Evolutionary conservation across 2,113 vertebrate species (phyloP).

Genomic region (Entelurus aequoreus): DNA sequence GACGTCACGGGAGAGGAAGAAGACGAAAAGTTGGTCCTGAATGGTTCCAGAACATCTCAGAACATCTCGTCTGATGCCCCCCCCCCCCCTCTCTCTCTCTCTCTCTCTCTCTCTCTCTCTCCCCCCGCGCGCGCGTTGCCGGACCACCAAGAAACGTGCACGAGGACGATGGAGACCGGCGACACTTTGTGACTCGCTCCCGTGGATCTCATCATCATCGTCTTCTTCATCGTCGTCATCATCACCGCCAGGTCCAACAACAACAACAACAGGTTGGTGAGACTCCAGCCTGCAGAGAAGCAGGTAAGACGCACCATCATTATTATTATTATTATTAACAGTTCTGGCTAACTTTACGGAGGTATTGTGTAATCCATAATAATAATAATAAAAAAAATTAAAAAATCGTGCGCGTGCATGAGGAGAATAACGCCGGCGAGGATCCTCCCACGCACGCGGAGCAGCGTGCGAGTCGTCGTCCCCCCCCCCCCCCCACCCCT

Average conservation of each 20-base stretch:
- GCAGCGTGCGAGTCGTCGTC: conserved; percentile 54
- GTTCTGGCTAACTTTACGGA: background rate
- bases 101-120: background rate
- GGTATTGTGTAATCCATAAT: no score
- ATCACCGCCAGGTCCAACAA: conserved; percentile 43
- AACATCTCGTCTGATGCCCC: conserved; percentile 31
- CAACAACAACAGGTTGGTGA: conserved; percentile 51
- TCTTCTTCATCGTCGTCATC: no score
- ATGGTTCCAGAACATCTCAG: conserved; percentile 31
- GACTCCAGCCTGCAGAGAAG: conserved; percentile 54
- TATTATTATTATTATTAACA: conserved; percentile 4
- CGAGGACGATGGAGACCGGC: conserved; percentile 21
- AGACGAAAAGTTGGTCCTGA: background rate
- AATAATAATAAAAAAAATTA: no score
- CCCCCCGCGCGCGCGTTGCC: conserved; percentile 7
- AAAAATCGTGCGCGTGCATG: no score
- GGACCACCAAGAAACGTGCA: conserved; percentile 39
- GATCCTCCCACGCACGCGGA: conserved; percentile 63
- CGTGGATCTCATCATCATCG: no score
- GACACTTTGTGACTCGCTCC: conserved; percentile 3
- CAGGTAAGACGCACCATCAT: conserved; percentile 59
- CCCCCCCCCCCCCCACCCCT: no score
- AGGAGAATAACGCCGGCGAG: conserved; percentile 42
- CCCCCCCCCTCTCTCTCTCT: background rate
- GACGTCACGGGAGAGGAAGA: background rate